These are phyloP conservation scores for Tamandua tetradactyla DNA, from an alignment of 2,797 vertebrate species.

Conservation along the genomic window DNA sequence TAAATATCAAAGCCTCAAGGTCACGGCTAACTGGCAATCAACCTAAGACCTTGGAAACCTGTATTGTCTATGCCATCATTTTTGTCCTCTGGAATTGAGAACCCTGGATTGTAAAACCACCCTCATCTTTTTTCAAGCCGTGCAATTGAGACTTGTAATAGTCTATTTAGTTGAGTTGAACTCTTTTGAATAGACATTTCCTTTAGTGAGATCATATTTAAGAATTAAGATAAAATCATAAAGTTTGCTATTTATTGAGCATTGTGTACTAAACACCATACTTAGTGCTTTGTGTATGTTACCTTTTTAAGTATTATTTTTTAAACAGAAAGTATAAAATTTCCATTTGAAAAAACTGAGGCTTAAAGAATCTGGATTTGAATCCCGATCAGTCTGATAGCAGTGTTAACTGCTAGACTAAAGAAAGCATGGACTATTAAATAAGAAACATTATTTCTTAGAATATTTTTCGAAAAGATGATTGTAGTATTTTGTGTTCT, in stretches of 20 bases:
- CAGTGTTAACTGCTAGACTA: background rate
- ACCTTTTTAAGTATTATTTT: constrained; percentile 17
- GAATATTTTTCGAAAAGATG: constrained; percentile 15
- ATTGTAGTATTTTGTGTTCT: constrained; percentile 16
- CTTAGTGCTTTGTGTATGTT: background rate
- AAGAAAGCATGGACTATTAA: background rate
- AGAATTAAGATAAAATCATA: constrained; percentile 27
- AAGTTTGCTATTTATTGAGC: background rate
- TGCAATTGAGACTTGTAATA: constrained; percentile 34
- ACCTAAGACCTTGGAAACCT: background rate
- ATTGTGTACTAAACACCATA: background rate
- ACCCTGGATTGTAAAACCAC: constrained; percentile 17
- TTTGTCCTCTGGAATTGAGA: constrained; percentile 37
- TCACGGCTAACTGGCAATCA: constrained; percentile 22
- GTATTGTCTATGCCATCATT: background rate
- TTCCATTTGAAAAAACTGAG: constrained; percentile 46
- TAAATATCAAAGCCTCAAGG: background rate
- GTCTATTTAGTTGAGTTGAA: background rate
- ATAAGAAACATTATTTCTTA: constrained; percentile 21
- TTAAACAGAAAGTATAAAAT: constrained; percentile 9
- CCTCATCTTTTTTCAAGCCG: constrained; percentile 3
- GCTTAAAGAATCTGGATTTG: constrained; percentile 11
- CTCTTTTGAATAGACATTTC: constrained; percentile 40
- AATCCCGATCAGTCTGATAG: constrained; percentile 16
- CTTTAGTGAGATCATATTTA: background rate